Evolutionary conservation across 2,888 invertebrate genomes (phyloP).

Genomic region (Biston stratarius): DNA sequence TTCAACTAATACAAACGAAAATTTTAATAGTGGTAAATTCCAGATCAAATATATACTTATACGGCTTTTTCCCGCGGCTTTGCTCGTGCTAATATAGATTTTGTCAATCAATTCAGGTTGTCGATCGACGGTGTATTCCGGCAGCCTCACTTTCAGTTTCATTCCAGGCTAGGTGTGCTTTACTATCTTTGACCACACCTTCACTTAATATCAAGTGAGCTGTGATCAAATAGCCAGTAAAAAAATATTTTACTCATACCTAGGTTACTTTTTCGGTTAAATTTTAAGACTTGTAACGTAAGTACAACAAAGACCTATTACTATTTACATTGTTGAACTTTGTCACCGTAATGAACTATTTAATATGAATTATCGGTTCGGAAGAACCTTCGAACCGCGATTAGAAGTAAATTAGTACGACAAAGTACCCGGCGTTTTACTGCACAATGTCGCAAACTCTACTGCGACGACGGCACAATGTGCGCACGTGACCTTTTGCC

Average conservation of each 20-base stretch:
- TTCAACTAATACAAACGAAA: neutral
- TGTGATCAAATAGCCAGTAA: too few species aligned
- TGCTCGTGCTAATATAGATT: too few species aligned
- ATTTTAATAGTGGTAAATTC: too few species aligned
- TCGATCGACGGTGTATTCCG: too few species aligned
- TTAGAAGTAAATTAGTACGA: neutral
- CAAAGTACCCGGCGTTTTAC: constrained; percentile 1
- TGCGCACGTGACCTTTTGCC: constrained; percentile 82
- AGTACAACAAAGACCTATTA: neutral
- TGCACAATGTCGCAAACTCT: constrained; percentile 23
- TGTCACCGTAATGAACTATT: constrained; percentile 1
- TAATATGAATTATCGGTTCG: neutral
- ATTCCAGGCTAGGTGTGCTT: too few species aligned
- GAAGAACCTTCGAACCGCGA: neutral
- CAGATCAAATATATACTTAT: too few species aligned
- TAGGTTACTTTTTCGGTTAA: too few species aligned
- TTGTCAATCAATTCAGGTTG: too few species aligned
- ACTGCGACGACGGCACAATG: constrained; percentile 70
- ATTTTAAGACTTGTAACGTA: neutral
- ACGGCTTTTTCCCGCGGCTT: neutral
- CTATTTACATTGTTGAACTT: constrained; percentile 3
- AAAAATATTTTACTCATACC: too few species aligned
- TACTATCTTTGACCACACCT: too few species aligned
- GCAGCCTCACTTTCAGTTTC: too few species aligned
- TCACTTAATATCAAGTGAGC: too few species aligned